These are phyloP conservation scores for Australoheros scitulus DNA, from an alignment of 2,113 vertebrate species.

Conservation along the genomic window DNA sequence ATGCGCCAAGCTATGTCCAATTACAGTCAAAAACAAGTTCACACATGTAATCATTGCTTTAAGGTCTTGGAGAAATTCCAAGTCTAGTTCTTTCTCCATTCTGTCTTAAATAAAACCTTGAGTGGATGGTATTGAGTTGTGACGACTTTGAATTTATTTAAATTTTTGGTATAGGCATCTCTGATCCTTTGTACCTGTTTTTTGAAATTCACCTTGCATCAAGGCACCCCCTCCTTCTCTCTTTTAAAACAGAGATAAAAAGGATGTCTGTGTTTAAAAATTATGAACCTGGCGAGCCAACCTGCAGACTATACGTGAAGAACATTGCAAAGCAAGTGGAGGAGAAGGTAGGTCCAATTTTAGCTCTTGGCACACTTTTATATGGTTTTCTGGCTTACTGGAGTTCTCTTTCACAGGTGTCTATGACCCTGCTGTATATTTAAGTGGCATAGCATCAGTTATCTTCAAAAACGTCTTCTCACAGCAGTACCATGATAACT, in stretches of 20 bases:
- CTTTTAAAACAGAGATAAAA: conserved; percentile 88
- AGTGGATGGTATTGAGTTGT: background rate
- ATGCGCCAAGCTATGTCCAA: background rate
- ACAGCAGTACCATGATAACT: background rate
- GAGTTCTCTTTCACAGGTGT: background rate
- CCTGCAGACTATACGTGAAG: conserved; percentile 97
- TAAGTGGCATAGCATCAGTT: background rate
- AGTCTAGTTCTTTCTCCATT: background rate
- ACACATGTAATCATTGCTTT: conserved; percentile 6
- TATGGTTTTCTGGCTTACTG: background rate
- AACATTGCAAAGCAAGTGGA: conserved; percentile 96
- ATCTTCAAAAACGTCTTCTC: background rate
- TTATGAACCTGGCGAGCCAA: conserved; percentile 94
- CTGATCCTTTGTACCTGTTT: conserved; percentile 49
- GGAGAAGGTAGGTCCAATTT: conserved; percentile 86
- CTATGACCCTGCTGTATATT: background rate
- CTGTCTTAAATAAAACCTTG: conserved; percentile 22
- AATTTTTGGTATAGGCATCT: background rate
- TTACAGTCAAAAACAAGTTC: background rate
- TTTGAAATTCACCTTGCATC: conserved; percentile 30
- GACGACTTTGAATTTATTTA: conserved; percentile 34
- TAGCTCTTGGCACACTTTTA: conserved; percentile 15
- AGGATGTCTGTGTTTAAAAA: conserved; percentile 94
- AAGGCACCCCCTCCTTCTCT: background rate
- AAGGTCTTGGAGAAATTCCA: background rate